Conservation (phyloP, 2,888 invertebrate species). For the Priocnemis perturbator region DNA sequence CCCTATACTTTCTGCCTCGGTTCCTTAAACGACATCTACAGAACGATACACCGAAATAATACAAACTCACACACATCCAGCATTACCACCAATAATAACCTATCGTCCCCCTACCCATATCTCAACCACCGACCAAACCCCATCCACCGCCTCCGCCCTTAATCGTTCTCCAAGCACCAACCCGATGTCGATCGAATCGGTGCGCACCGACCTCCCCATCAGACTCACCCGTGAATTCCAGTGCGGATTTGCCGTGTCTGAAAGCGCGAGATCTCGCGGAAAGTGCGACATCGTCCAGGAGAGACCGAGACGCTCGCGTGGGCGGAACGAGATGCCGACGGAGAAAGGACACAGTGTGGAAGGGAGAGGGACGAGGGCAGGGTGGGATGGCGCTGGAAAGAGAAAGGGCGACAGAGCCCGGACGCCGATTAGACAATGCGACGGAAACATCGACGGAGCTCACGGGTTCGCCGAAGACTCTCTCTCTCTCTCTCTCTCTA, state of each 20-base stretch:
- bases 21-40: no score
- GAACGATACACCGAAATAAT: no score
- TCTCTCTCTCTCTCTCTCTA: constrained; percentile 24
- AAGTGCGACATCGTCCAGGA: constrained; percentile 19
- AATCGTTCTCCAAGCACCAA: no score
- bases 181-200: no score
- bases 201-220: constrained; percentile 15
- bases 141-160: no score
- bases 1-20: no score
- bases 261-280: constrained; percentile 50
- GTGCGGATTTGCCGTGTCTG: constrained; percentile 64
- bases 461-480: constrained; percentile 52
- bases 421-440: constrained; percentile 70
- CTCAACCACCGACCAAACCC: constrained; percentile 5
- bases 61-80: no score
- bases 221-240: constrained; percentile 61
- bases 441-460: constrained; percentile 60
- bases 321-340: constrained; percentile 12
- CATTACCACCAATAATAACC: neutral
- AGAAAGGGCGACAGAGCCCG: constrained; percentile 44
- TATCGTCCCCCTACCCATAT: neutral
- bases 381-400: constrained; percentile 19
- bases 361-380: constrained; percentile 13
- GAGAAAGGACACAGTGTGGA: constrained; percentile 20
- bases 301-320: neutral